Base-by-base conservation (phyloP, 2,888 invertebrate genomes). In the Lamproptera curius region DNA sequence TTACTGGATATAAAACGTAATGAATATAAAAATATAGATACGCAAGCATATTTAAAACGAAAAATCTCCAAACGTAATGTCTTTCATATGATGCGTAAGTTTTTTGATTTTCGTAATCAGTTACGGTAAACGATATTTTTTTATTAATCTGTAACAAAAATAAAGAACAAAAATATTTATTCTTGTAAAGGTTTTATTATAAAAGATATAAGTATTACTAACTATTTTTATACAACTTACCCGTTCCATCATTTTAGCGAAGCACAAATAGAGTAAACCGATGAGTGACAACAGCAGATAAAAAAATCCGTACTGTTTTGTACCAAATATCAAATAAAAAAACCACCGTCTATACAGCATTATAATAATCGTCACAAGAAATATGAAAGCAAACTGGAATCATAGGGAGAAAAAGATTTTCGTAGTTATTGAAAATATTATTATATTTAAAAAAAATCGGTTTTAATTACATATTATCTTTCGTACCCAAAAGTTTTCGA, bases 71-170 rank as follows among this genome's bases (percentile, higher is more conserved):
- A 1, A 44, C 20, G 17, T 44, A 44, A 6, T 31, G 38, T 10
- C 9, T 20, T 16, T 45, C 44, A 8, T 45, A 15, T 8, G 17
- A 10, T 2, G 31, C 23, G 10, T 38, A 38, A 11, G 44, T 45
- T 38, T 17, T 45, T 11, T 13, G 44, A 20, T 45, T 45, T 45
- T 45, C 44, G 1, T 16, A 11, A 33, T 38, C 6, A 33, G 38
- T 38, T 8, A 45, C 13, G 0, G 11, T n/a, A 10, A 4, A 8
- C 14, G 31, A 5, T 10, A 37, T n/a, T 17, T 4, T 10, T 45
- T 20, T 45, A 16, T 45, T 45, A 5, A 38, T 17, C 44, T 45
- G 20, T 9, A n/a, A n/a, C n/a, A n/a, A n/a, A n/a, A n/a, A n/a
- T n/a, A n/a, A n/a, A n/a, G 33, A 45, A 45, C 11, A 13, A 9